Base-by-base conservation (phyloP, 2,888 invertebrate genomes). In the Loripinus fragilis region DNA sequence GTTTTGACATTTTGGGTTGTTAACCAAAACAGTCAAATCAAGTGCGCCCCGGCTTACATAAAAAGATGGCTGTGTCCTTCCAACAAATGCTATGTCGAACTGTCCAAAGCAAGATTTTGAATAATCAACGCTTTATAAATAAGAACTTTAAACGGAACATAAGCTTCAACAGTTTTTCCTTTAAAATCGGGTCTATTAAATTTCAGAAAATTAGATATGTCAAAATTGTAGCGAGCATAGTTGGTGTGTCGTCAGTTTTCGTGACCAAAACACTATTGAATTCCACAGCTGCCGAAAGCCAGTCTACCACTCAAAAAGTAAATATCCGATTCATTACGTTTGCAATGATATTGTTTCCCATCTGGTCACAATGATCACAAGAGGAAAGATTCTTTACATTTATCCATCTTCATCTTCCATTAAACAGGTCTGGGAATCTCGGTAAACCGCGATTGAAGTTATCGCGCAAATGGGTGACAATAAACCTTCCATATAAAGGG, bases 41-140 rank as follows among this genome's bases (percentile, higher is more conserved):
- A n/a, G n/a, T n/a, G n/a, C n/a, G n/a, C n/a, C 7, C 38, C 12
- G 38, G 7, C 17, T 60, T 60, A 60, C 33, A 33, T 60, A 80
- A 71, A 71, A 87, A 83, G 35, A 87, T 87, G 87, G 85, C 87
- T 72, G 86, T 86, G 77, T 85, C 87, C 85, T 82, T 76, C 55
- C 72, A 75, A 72, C 68, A 60, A 60, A 33, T 3, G 12, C 8
- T 33, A 2, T 60, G 20, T 20, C 17, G 17, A 52, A 52, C 25
- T 33, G 1, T 60, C 1, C 3, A 20, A 15, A 60, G 10, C 5
- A 5, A 60, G 7, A 2, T 60, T 20, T 28, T 60, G 3, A 60
- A 60, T 33, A 8, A 12, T 33, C 60, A 33, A 60, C 7, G 23
- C 15, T 28, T 2, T 33, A 10, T 20, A 7, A 23, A 60, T 23